phyloP scores from a whole-genome alignment of 2,113 vertebrate genomes.

The Eulemur macaco region DNA sequence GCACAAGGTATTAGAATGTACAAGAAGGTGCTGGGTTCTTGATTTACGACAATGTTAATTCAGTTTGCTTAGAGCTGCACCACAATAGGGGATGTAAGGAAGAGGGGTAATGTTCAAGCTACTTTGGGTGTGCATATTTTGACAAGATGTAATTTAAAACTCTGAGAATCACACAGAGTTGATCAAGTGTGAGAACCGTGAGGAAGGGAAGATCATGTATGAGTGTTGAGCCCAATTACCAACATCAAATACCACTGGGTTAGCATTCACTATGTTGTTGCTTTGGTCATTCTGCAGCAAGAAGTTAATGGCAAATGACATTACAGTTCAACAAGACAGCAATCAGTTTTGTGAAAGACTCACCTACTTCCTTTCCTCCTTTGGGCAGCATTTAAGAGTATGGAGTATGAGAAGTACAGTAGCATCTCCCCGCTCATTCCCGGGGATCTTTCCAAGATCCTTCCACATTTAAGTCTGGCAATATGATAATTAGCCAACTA shows the following conservation, averaged over 20 bases:
- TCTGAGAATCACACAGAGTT: constrained; percentile 53
- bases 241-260: constrained; percentile 28
- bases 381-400: not conserved
- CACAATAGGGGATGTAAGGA: not conserved
- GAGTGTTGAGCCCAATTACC: constrained; percentile 13
- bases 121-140: constrained; percentile 59
- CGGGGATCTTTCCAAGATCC: not conserved
- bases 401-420: not conserved
- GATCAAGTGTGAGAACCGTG: constrained; percentile 17
- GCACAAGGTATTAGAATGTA: not conserved
- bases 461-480: not conserved
- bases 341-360: not conserved
- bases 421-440: not conserved
- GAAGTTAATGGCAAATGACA: constrained; percentile 12
- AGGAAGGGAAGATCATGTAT: constrained; percentile 23
- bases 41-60: not conserved
- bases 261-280: not conserved
- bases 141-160: constrained; percentile 56
- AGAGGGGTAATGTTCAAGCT: constrained; percentile 39
- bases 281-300: not conserved
- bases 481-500: not conserved
- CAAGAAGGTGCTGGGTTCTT: not conserved
- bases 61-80: not conserved
- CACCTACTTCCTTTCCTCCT: not conserved
- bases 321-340: not conserved